phyloP scores from a whole-genome alignment of 2,797 vertebrate genomes.

The Ceyx erithaca region DNA sequence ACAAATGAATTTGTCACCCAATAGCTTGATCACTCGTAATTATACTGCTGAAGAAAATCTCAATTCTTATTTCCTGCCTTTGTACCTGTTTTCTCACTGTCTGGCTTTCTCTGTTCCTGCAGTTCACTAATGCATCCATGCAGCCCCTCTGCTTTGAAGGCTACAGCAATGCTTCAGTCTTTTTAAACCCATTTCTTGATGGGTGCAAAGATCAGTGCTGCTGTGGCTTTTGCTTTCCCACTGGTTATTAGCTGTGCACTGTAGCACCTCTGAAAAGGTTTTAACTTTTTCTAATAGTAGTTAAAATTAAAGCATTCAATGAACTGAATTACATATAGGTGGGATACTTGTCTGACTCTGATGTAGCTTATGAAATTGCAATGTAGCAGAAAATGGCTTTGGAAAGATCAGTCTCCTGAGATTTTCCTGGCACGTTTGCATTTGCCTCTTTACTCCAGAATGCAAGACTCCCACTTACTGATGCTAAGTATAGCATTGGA shows the following conservation, averaged over 20 bases:
- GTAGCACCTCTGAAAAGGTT: background rate
- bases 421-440: background rate
- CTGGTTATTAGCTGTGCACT: background rate
- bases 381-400: background rate
- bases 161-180: rapidly evolving
- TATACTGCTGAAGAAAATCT: background rate
- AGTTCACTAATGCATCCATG: background rate
- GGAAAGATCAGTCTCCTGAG: background rate
- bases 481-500: rapidly evolving
- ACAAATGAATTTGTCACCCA: background rate
- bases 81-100: background rate
- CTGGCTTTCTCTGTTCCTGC: background rate
- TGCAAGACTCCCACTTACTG: background rate
- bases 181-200: background rate
- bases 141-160: background rate
- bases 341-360: background rate
- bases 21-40: rapidly evolving
- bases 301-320: background rate
- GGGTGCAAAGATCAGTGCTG: background rate
- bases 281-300: background rate
- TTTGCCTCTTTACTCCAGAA: background rate
- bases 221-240: background rate
- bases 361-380: background rate
- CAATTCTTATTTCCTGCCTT: background rate
- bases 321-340: background rate